These are phyloP conservation scores for Trypoxylus dichotomus DNA, from an alignment of 1,140 invertebrate species.

Conservation along the genomic window DNA sequence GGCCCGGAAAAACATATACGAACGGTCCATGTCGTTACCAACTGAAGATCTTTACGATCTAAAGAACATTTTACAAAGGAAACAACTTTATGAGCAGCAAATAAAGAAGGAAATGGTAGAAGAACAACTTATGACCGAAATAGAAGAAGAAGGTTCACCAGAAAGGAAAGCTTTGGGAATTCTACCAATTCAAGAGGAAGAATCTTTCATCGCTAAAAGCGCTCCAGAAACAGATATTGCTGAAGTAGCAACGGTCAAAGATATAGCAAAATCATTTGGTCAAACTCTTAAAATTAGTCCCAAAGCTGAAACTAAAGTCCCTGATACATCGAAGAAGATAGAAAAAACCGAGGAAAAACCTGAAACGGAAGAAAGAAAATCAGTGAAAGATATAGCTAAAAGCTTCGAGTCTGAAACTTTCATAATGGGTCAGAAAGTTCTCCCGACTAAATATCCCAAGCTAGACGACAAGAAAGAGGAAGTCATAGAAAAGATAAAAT, in stretches of 20 bases:
- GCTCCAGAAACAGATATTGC: not conserved
- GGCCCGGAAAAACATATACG: conserved; percentile 52
- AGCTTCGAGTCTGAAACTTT: conserved; percentile 37
- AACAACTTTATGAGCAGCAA: conserved; percentile 56
- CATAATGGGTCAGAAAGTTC: conserved; percentile 32
- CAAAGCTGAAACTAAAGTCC: not conserved
- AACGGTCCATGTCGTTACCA: conserved; percentile 56
- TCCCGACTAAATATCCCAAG: not conserved
- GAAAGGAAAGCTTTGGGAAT: conserved; percentile 51
- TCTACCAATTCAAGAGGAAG: conserved; percentile 36
- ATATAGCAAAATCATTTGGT: conserved; percentile 43
- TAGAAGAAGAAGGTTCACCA: conserved; percentile 57
- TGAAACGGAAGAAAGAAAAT: conserved; percentile 31
- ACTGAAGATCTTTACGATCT: conserved; percentile 53
- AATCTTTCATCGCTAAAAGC: conserved; percentile 34
- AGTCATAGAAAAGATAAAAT: conserved; percentile 22
- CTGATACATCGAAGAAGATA: conserved; percentile 1
- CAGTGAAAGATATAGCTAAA: conserved; percentile 40
- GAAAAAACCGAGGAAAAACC: conserved; percentile 27
- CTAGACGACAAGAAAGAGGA: not conserved
- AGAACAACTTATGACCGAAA: conserved; percentile 54
- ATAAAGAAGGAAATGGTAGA: conserved; percentile 57
- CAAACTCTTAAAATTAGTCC: conserved; percentile 22
- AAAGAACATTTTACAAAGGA: conserved; percentile 51
- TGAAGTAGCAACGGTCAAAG: conserved; percentile 32